Conservation (phyloP, 2,888 invertebrate species). For the Plebejus melissa region DNA sequence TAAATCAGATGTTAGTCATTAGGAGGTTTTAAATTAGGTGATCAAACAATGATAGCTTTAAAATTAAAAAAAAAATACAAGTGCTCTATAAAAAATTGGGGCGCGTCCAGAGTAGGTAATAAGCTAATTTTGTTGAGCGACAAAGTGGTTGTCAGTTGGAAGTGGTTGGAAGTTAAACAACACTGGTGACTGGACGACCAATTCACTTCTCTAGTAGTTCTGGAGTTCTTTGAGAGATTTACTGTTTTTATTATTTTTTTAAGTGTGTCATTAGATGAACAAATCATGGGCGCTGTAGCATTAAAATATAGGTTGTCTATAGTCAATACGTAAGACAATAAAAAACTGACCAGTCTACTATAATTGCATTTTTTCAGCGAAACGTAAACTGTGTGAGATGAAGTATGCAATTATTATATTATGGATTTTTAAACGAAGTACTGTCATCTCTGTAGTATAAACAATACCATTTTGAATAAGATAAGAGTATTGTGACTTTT, state of each 20-base stretch:
- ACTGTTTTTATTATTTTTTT: background rate
- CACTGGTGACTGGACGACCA: conserved; percentile 34
- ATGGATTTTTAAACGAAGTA: too few relatives aligned
- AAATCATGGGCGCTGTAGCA: background rate
- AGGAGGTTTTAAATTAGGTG: background rate
- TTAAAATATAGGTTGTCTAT: too few relatives aligned
- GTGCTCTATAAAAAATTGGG: conserved; percentile 15
- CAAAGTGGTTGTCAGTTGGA: conserved; percentile 35
- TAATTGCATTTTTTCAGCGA: too few relatives aligned
- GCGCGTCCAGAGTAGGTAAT: background rate
- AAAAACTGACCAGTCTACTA: too few relatives aligned
- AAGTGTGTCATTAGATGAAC: background rate
- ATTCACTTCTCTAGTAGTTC: conserved; percentile 32
- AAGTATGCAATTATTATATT: too few relatives aligned
- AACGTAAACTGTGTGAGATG: too few relatives aligned
- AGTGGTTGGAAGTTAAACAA: conserved; percentile 35
- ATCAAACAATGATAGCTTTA: background rate
- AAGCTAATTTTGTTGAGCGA: conserved; percentile 29
- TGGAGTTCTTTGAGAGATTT: background rate
- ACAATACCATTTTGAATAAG: too few relatives aligned
- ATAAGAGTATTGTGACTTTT: too few relatives aligned
- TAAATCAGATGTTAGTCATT: too few relatives aligned
- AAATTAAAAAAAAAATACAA: conserved; percentile 22
- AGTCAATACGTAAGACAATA: too few relatives aligned
- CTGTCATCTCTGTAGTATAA: too few relatives aligned